Percentiles rank a stretch among this genome's conserved stretches.
Conservation (phyloP, 2,113 vertebrate genomes). For the Phocoena phocoena region DNA sequence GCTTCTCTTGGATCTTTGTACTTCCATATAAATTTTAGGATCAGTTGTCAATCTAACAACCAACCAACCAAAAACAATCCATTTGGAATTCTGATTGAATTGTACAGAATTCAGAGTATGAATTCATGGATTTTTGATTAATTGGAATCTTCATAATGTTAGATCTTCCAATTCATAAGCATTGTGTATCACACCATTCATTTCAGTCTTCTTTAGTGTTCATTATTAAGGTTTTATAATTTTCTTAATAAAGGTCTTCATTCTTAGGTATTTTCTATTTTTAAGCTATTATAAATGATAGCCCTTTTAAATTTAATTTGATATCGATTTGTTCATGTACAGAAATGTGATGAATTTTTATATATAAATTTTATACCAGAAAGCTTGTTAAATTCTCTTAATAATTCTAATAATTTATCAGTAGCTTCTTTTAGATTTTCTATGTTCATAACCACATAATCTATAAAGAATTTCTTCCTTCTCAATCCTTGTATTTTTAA, state of each 20-base stretch:
- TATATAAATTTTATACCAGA: background rate
- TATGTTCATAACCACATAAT: background rate
- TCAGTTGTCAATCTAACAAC: background rate
- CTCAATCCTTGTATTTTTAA: background rate
- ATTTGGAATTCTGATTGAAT: background rate
- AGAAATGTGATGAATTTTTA: background rate
- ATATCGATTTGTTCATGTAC: background rate
- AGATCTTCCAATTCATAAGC: background rate
- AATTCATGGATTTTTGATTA: background rate
- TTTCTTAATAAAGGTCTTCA: background rate
- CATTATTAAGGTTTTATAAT: background rate
- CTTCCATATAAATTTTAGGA: background rate
- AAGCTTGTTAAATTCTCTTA: background rate
- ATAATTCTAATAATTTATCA: constrained; percentile 10
- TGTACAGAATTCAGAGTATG: background rate
- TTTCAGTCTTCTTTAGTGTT: background rate
- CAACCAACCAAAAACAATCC: background rate
- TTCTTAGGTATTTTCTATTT: background rate
- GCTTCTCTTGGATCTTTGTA: background rate
- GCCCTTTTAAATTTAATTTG: background rate
- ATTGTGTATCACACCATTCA: background rate
- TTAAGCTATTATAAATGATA: background rate
- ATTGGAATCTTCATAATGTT: background rate
- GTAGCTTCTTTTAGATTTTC: constrained; percentile 14
- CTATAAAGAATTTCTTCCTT: background rate